These are phyloP conservation scores for Hemaris fuciformis DNA, from an alignment of 2,888 invertebrate genomes.

Conservation along the genomic window DNA sequence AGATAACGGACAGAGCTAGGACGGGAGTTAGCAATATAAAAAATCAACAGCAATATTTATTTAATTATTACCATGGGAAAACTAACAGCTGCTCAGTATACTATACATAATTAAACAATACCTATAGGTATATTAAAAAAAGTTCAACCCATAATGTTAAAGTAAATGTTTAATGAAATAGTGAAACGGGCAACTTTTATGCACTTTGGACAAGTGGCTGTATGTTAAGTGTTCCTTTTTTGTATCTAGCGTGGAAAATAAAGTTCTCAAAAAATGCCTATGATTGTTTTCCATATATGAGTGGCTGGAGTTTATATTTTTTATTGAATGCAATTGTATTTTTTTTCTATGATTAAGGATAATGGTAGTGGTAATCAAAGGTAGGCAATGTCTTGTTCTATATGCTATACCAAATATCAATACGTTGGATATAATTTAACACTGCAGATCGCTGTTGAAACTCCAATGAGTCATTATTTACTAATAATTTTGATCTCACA, in stretches of 20 bases:
- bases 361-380: slow-evolving; percentile 80
- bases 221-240: neutral
- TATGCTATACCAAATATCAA: neutral
- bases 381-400: slow-evolving; percentile 37
- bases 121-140: no score
- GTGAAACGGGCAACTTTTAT: no score
- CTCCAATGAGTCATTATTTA: slow-evolving; percentile 70
- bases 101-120: no score
- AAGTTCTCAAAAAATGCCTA: neutral
- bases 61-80: no score
- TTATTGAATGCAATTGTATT: slow-evolving; percentile 18
- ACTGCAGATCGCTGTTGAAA: slow-evolving; percentile 29
- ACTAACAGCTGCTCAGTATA: no score
- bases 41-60: no score
- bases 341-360: slow-evolving; percentile 12
- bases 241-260: neutral
- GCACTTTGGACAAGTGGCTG: no score
- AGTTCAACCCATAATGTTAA: no score
- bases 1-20: no score
- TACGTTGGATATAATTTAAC: neutral
- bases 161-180: no score
- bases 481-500: slow-evolving; percentile 43
- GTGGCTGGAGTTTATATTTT: slow-evolving; percentile 20
- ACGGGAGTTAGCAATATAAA: no score
- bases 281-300: slow-evolving; percentile 9